A percentile compares a stretch with the other conserved stretches of the same genome.
phyloP scores from a whole-genome alignment of 2,113 vertebrate species.

The Elephantulus edwardii region DNA sequence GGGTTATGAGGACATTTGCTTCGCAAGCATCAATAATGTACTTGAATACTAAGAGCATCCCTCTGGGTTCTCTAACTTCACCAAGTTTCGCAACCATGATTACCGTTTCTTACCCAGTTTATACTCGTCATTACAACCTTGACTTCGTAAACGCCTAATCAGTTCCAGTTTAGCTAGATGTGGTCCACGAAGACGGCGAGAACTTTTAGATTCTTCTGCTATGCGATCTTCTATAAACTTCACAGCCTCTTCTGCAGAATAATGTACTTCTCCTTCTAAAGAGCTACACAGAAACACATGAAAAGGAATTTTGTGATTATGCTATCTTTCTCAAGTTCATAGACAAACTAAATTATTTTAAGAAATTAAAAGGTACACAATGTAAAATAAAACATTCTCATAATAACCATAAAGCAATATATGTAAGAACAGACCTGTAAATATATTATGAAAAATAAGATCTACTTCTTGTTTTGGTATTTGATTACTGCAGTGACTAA shows the following conservation, averaged over 20 bases:
- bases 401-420: not conserved
- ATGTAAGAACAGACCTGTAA: not conserved
- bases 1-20: not conserved
- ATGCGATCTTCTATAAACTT: slow-evolving; percentile 93
- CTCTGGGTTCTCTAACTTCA: not conserved
- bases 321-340: not conserved
- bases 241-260: slow-evolving; percentile 90
- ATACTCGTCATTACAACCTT: slow-evolving; percentile 89
- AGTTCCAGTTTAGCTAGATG: slow-evolving; percentile 94
- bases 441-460: not conserved
- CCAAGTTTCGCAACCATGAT: not conserved
- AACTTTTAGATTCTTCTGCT: slow-evolving; percentile 88
- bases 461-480: not conserved
- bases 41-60: not conserved
- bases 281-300: slow-evolving; percentile 84
- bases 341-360: not conserved
- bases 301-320: slow-evolving; percentile 29
- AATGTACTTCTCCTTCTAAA: slow-evolving; percentile 92
- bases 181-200: slow-evolving; percentile 91
- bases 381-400: not conserved
- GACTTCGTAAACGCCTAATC: slow-evolving; percentile 88
- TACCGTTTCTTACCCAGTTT: slow-evolving; percentile 88
- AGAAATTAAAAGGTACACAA: not conserved
- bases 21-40: not conserved
- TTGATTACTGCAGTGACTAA: not conserved